Percentiles rank a stretch among this genome's conserved stretches.
phyloP scores from a whole-genome alignment of 2,113 vertebrate species.

The Aldabrachelys gigantea region DNA sequence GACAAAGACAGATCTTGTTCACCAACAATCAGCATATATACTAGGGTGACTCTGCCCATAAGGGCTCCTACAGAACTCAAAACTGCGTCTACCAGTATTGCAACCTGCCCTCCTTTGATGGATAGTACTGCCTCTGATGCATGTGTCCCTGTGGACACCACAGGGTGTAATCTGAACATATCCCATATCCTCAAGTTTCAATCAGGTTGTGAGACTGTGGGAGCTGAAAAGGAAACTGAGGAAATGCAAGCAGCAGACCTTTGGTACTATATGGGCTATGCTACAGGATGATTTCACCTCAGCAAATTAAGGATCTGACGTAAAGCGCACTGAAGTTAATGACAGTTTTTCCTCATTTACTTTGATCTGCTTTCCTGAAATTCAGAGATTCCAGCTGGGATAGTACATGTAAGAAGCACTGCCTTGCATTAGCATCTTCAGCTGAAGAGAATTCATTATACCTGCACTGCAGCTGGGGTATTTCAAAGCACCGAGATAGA shows the following conservation, averaged over 20 bases:
- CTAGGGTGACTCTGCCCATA: not conserved
- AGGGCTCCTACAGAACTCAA: accelerated
- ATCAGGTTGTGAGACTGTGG: not conserved
- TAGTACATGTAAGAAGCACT: accelerated
- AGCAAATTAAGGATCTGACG: accelerated
- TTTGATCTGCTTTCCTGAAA: not conserved
- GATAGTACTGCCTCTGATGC: not conserved
- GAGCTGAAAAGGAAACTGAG: not conserved
- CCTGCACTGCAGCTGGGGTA: not conserved
- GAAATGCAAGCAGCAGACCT: not conserved
- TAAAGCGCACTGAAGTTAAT: accelerated
- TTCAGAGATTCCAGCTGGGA: accelerated
- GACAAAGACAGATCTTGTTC: not conserved
- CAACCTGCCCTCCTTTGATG: not conserved
- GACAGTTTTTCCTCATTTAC: not conserved
- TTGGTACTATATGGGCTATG: accelerated
- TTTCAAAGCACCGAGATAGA: not conserved
- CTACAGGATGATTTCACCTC: not conserved
- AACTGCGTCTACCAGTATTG: not conserved
- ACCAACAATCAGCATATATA: not conserved
- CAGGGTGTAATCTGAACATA: not conserved
- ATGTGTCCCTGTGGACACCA: not conserved
- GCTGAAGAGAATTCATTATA: accelerated
- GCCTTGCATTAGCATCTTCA: not conserved
- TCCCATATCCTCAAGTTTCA: not conserved